Percentiles rank a stretch among this genome's conserved stretches.
These are phyloP conservation scores for Zaprionus lineosus DNA, from an alignment of 2,888 invertebrate species.

Conservation along the genomic window DNA sequence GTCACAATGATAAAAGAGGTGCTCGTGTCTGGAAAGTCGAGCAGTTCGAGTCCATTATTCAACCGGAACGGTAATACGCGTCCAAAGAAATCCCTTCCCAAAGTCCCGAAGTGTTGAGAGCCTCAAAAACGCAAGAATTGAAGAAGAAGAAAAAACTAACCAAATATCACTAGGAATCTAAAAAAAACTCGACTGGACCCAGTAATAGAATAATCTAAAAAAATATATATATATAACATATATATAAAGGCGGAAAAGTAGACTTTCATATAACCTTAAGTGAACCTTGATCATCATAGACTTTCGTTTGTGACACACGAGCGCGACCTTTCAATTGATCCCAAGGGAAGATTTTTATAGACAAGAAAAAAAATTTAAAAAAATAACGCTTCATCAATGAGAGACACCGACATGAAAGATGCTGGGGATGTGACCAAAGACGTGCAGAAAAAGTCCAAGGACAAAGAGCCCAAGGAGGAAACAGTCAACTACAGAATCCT, in stretches of 20 bases:
- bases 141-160: conserved; percentile 5
- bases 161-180: conserved; percentile 1
- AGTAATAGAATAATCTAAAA: too few species aligned
- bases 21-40: conserved; percentile 10
- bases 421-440: conserved; percentile 17
- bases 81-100: conserved; percentile 3
- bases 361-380: conserved; percentile 21
- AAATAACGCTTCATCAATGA: conserved; percentile 30
- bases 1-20: conserved; percentile 61
- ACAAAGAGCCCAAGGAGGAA: conserved; percentile 17
- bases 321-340: conserved; percentile 69
- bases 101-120: too few species aligned
- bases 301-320: conserved; percentile 14
- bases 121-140: conserved; percentile 6
- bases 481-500: conserved; percentile 68
- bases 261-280: too few species aligned
- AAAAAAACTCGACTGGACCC: too few species aligned
- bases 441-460: conserved; percentile 35
- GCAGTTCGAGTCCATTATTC: conserved; percentile 53
- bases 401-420: conserved; percentile 23
- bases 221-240: too few species aligned
- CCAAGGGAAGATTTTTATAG: conserved; percentile 58
- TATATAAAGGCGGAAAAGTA: too few species aligned
- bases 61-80: conserved; percentile 42
- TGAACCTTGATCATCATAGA: conserved; percentile 2